phyloP scores from a whole-genome alignment of 2,888 invertebrate genomes.

The Conchocele bisecta region DNA sequence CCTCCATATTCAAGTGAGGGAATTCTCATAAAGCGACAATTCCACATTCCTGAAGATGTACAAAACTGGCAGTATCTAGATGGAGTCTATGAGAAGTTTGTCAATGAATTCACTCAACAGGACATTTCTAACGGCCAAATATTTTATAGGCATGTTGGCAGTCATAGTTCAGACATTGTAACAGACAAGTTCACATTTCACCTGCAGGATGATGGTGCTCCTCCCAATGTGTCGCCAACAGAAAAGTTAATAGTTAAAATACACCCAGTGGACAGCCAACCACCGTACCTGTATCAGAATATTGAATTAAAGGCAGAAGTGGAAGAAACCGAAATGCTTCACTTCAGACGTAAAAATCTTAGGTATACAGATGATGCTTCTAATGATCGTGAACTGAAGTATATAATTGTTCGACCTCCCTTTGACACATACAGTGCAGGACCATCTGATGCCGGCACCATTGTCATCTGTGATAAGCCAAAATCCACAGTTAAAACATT shows the following conservation, averaged over 20 bases:
- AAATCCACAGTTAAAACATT: conserved; percentile 70
- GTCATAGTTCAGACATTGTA: conserved; percentile 66
- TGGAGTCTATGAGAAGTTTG: conserved; percentile 77
- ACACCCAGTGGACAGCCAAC: conserved; percentile 79
- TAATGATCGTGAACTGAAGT: conserved; percentile 73
- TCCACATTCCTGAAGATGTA: conserved; percentile 70
- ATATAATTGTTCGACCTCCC: conserved; percentile 72
- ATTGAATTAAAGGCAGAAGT: conserved; percentile 77
- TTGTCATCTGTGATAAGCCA: conserved; percentile 77
- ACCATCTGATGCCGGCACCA: conserved; percentile 73
- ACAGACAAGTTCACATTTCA: conserved; percentile 76
- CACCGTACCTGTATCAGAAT: conserved; percentile 76
- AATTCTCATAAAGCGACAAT: conserved; percentile 73
- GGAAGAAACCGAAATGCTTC: conserved; percentile 76
- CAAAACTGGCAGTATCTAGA: conserved; percentile 76
- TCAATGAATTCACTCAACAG: conserved; percentile 78
- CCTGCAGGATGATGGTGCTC: conserved; percentile 75
- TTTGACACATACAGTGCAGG: conserved; percentile 78
- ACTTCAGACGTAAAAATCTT: conserved; percentile 74
- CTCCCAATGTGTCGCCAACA: conserved; percentile 79
- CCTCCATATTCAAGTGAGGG: conserved; percentile 75
- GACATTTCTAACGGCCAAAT: conserved; percentile 80
- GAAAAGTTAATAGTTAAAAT: conserved; percentile 79
- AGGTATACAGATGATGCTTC: conserved; percentile 78
- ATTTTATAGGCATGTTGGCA: conserved; percentile 79